Conservation (phyloP, 2,797 vertebrate species). For the Sebastes aleutianus region DNA sequence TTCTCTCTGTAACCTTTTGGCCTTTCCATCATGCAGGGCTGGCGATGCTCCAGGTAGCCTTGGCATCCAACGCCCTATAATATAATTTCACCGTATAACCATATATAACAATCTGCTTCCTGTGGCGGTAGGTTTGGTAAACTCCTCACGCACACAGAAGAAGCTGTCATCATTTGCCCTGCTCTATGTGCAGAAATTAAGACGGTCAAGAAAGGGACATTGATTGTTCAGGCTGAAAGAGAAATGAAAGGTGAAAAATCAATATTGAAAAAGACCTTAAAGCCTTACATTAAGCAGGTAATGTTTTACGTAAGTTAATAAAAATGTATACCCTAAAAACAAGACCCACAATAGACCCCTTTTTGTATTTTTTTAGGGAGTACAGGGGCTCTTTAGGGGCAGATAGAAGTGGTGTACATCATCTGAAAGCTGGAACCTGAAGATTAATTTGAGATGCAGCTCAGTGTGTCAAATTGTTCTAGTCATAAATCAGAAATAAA, state of each 20-base stretch:
- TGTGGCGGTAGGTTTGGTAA: background rate
- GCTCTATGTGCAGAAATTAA: background rate
- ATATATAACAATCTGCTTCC: background rate
- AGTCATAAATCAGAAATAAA: too few species aligned
- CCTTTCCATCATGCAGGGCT: background rate
- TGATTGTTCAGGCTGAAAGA: background rate
- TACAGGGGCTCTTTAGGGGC: too few species aligned
- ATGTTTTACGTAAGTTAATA: background rate
- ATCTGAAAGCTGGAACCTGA: too few species aligned
- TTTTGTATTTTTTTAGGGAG: too few species aligned
- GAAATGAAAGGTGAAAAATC: background rate
- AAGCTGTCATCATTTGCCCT: background rate
- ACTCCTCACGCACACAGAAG: background rate
- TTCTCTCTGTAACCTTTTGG: background rate
- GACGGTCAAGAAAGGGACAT: background rate
- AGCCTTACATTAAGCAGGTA: background rate
- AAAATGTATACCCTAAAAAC: background rate
- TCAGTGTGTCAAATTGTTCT: too few species aligned
- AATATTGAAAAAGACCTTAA: background rate
- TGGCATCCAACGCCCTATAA: background rate
- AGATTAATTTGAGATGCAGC: too few species aligned
- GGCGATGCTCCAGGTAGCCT: background rate
- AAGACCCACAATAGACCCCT: too few species aligned
- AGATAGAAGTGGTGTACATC: too few species aligned
- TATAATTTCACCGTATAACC: background rate